A percentile compares a stretch with the other conserved stretches of the same genome.
Conservation (phyloP, 2,113 vertebrate species). For the Mustela nigripes region DNA sequence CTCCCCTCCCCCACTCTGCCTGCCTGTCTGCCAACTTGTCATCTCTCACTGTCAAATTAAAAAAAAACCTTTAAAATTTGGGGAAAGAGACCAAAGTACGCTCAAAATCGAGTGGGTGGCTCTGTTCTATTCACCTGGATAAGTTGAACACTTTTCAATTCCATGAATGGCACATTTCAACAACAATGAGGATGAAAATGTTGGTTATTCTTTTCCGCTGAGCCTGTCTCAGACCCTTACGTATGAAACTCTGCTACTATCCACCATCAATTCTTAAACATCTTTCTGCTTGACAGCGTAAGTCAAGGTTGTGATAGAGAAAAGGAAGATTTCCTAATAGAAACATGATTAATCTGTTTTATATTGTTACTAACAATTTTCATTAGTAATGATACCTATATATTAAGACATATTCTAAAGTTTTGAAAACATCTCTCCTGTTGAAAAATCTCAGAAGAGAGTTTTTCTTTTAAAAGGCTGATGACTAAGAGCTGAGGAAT, state of each 20-base stretch:
- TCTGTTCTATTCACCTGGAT: too few species aligned
- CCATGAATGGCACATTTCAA: background rate
- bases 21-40: too few species aligned
- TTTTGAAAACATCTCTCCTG: background rate
- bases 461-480: background rate
- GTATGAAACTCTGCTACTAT: background rate
- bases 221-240: background rate
- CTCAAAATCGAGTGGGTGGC: too few species aligned
- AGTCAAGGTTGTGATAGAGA: background rate
- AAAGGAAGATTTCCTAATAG: background rate
- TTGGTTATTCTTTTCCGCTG: background rate
- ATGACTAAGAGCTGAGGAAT: background rate
- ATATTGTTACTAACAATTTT: background rate
- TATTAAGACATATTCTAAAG: background rate
- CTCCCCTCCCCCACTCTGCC: too few species aligned
- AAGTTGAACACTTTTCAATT: background rate
- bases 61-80: too few species aligned
- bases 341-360: background rate
- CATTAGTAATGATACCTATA: background rate
- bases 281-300: background rate
- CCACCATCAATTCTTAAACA: background rate
- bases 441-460: background rate
- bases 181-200: background rate
- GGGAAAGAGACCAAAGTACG: too few species aligned
- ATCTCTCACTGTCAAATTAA: too few species aligned